Conservation (phyloP, 2,797 vertebrate genomes). For the Manis crassicaudata region DNA sequence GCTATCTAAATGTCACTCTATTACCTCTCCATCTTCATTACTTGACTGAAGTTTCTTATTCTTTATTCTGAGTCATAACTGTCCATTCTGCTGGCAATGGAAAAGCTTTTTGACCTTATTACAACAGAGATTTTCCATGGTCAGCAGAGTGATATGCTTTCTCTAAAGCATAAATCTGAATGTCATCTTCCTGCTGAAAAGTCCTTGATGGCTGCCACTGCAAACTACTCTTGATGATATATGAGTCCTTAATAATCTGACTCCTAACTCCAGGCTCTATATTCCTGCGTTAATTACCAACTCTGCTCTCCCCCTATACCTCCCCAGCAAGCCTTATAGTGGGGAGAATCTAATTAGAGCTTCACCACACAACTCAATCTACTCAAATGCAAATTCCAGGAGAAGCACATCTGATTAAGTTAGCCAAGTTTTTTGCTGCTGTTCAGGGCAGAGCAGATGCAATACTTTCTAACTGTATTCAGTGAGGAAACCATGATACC, state of each 20-base stretch:
- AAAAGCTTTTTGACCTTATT: slow-evolving; percentile 25
- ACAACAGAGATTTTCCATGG: neutral
- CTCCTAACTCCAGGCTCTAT: neutral
- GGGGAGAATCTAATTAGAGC: neutral
- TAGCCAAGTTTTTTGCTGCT: neutral
- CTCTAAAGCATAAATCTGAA: slow-evolving; percentile 14
- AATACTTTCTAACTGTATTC: neutral
- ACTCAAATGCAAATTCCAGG: slow-evolving; percentile 7
- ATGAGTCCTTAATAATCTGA: slow-evolving; percentile 17
- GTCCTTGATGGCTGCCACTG: neutral
- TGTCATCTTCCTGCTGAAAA: neutral
- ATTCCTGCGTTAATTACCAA: neutral
- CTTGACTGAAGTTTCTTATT: neutral
- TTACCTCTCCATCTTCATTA: neutral
- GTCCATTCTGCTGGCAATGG: neutral
- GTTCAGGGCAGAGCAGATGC: neutral
- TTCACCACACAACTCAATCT: neutral
- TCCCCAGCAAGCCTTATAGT: neutral
- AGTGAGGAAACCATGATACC: neutral
- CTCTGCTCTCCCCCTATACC: neutral
- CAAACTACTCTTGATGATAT: neutral
- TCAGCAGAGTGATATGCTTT: neutral
- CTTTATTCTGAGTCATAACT: neutral
- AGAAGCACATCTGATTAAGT: neutral
- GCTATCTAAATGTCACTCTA: neutral